Evolutionary conservation across 1,140 invertebrate genomes (phyloP).

Genomic region (Lucilia cuprina): DNA sequence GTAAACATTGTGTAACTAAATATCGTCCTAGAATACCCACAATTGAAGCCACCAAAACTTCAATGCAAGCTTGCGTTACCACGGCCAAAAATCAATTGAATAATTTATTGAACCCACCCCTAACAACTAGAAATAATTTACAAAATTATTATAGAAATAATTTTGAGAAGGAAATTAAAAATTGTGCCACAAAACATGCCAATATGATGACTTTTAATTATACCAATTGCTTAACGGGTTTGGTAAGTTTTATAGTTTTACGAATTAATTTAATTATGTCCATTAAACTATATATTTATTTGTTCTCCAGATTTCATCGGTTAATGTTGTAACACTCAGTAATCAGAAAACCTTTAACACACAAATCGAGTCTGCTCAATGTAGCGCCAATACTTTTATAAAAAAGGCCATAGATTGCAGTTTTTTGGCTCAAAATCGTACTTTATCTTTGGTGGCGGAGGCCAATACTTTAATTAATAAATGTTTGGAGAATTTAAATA

Average conservation of each 20-base stretch:
- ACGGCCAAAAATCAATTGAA: background rate
- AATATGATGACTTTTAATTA: background rate
- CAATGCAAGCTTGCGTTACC: constrained; percentile 24
- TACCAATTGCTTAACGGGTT: background rate
- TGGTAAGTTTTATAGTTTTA: background rate
- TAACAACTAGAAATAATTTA: constrained; percentile 12
- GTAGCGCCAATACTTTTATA: background rate
- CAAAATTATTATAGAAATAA: constrained; percentile 19
- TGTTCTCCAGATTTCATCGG: background rate
- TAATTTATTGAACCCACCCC: background rate
- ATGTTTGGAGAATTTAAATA: background rate
- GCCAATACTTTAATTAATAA: background rate
- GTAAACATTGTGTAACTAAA: constrained; percentile 36
- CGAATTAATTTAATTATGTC: background rate
- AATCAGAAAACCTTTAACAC: background rate
- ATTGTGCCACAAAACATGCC: background rate
- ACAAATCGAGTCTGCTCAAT: constrained; percentile 2
- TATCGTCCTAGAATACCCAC: constrained; percentile 21
- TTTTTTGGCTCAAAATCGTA: background rate
- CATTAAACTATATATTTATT: background rate
- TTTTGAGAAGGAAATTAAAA: background rate
- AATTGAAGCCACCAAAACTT: background rate
- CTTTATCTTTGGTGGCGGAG: background rate
- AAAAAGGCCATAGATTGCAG: constrained; percentile 8
- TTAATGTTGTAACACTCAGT: background rate